Base-by-base conservation (phyloP, 1,140 invertebrate genomes). In the Pseudachorutes palmiensis region DNA sequence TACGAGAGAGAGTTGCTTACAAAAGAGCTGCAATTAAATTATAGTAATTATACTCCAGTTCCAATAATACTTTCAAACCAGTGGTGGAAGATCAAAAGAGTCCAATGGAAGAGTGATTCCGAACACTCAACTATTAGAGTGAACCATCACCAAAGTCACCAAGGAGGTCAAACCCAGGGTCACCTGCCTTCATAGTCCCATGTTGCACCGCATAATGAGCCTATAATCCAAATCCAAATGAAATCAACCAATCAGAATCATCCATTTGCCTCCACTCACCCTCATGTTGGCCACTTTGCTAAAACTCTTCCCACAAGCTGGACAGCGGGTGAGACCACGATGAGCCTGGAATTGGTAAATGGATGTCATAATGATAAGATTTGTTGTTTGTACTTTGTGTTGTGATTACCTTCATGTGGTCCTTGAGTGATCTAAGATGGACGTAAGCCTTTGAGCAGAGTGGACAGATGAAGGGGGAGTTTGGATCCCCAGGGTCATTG, bases 341-440 rank as follows among this genome's bases (percentile, higher is more conserved):
- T 82, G 81, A 76, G 51, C 51, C 51, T 55, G 24, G 51, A n/a
- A n/a, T n/a, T n/a, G n/a, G n/a, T n/a, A n/a, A n/a, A n/a, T n/a
- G n/a, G n/a, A n/a, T n/a, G n/a, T n/a, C n/a, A n/a, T n/a, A n/a
- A n/a, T n/a, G n/a, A n/a, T n/a, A n/a, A n/a, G n/a, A n/a, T n/a
- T n/a, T n/a, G n/a, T n/a, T n/a, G n/a, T n/a, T n/a, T n/a, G n/a
- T n/a, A n/a, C n/a, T n/a, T n/a, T n/a, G n/a, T n/a, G n/a, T n/a
- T n/a, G n/a, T n/a, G n/a, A n/a, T n/a, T 55, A 81, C 80, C 72
- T 81, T 81, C 77, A 80, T 81, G 77, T 82, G 81, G 75, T 81
- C 81, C 77, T 80, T 81, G 77, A 82, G 79, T 22, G 68, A 72
- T 1, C 71, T 67, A 60, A 70, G 71, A 49, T 72, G 71, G 16